A percentile compares a stretch with the other conserved stretches of the same genome.
phyloP scores from a whole-genome alignment of 1,140 invertebrate species.

The Hyposmocoma kahamanoa region DNA sequence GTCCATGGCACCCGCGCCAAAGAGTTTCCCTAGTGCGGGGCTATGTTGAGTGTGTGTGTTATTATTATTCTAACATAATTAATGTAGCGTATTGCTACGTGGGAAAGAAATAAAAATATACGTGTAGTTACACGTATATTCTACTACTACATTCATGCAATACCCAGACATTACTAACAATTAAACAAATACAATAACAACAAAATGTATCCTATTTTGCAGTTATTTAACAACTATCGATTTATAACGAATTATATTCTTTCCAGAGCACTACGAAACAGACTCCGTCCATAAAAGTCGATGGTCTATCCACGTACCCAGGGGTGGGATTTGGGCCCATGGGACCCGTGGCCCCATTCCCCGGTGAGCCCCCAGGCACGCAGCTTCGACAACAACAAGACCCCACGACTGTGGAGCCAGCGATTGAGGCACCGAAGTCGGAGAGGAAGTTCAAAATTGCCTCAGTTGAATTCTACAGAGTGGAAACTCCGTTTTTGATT shows the following conservation, averaged over 20 bases:
- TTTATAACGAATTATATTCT: not conserved
- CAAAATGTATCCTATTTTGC: too few species aligned
- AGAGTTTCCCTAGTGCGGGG: too few species aligned
- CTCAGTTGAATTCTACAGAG: constrained; percentile 88
- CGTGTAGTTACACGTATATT: too few species aligned
- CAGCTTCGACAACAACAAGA: constrained; percentile 47
- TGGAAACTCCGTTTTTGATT: constrained; percentile 94
- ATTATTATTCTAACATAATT: too few species aligned
- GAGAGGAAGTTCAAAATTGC: constrained; percentile 78
- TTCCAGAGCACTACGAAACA: constrained; percentile 60
- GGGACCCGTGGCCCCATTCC: constrained; percentile 53
- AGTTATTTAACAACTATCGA: too few species aligned
- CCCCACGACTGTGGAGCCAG: constrained; percentile 37
- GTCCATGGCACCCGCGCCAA: too few species aligned
- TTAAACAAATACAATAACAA: too few species aligned
- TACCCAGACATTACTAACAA: too few species aligned
- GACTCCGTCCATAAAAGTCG: constrained; percentile 65
- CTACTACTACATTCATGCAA: too few species aligned
- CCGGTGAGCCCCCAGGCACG: constrained; percentile 47
- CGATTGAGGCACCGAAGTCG: constrained; percentile 39
- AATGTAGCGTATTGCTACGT: too few species aligned
- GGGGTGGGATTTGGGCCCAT: constrained; percentile 62
- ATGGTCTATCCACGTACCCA: constrained; percentile 61
- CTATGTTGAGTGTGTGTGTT: too few species aligned
- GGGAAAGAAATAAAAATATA: too few species aligned